A percentile compares a stretch with the other conserved stretches of the same genome.
phyloP scores from a whole-genome alignment of 1,140 invertebrate genomes.

The Temnothorax curvispinosus region DNA sequence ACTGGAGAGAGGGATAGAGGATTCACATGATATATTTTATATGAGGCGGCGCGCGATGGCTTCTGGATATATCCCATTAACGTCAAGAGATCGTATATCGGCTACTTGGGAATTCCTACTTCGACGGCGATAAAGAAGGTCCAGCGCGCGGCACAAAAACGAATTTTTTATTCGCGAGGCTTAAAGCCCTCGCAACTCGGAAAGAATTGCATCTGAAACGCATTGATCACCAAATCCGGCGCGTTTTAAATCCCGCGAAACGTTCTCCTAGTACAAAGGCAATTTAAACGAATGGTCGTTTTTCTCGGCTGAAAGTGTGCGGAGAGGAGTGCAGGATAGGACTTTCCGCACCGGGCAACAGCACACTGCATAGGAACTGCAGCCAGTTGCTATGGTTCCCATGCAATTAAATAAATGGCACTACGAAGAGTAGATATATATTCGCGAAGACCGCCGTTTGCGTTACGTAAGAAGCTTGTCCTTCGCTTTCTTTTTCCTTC shows the following conservation, averaged over 20 bases:
- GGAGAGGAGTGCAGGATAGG: slow-evolving; percentile 22
- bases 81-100: slow-evolving; percentile 24
- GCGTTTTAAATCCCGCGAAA: slow-evolving; percentile 38
- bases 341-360: neutral
- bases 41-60: neutral
- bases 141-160: neutral
- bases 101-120: neutral
- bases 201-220: neutral
- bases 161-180: slow-evolving; percentile 3
- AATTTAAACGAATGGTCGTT: slow-evolving; percentile 38
- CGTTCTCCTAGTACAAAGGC: slow-evolving; percentile 8
- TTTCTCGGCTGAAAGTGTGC: neutral
- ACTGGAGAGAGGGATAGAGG: slow-evolving; percentile 1
- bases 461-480: slow-evolving; percentile 33
- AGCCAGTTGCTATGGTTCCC: slow-evolving; percentile 60
- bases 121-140: neutral
- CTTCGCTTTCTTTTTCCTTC: neutral
- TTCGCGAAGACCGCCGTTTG: slow-evolving; percentile 60
- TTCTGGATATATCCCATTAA: slow-evolving; percentile 52
- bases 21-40: slow-evolving; percentile 45
- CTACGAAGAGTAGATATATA: slow-evolving; percentile 67
- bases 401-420: slow-evolving; percentile 77
- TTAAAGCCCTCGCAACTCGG: neutral
- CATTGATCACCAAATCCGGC: slow-evolving; percentile 8
- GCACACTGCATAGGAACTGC: neutral